These are phyloP conservation scores for Rhinatrema bivittatum DNA, from an alignment of 2,797 vertebrate species.

Conservation along the genomic window DNA sequence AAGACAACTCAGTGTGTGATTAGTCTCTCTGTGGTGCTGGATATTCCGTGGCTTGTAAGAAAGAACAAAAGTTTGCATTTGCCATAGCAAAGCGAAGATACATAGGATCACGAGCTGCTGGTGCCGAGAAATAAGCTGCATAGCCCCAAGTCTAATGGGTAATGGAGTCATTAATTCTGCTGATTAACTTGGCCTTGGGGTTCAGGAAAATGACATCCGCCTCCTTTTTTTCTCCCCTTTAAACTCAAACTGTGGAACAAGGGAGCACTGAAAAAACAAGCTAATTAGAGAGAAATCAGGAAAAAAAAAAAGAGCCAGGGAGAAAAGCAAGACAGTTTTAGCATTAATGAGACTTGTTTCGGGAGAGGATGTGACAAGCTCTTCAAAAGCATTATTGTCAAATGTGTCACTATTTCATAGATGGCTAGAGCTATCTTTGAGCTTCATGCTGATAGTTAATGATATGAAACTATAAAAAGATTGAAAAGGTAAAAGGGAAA, in stretches of 20 bases:
- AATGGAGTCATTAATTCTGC: slow-evolving; percentile 98
- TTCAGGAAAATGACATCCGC: slow-evolving; percentile 86
- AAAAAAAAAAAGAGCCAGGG: slow-evolving; percentile 63
- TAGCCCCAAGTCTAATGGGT: slow-evolving; percentile 75
- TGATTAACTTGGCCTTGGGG: slow-evolving; percentile 98
- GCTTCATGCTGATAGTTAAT: slow-evolving; percentile 79
- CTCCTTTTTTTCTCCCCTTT: slow-evolving; percentile 39
- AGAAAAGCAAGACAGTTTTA: slow-evolving; percentile 73
- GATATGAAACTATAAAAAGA: slow-evolving; percentile 79
- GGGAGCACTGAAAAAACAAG: slow-evolving; percentile 68
- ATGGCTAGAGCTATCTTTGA: slow-evolving; percentile 74
- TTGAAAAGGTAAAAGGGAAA: slow-evolving; percentile 71
- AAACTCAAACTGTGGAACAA: slow-evolving; percentile 69
- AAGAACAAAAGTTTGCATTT: slow-evolving; percentile 39
- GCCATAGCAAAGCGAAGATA: slow-evolving; percentile 31
- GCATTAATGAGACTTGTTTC: slow-evolving; percentile 96
- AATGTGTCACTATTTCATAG: slow-evolving; percentile 73
- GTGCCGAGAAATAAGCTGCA: slow-evolving; percentile 55
- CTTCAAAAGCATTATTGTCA: slow-evolving; percentile 84
- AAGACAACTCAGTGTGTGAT: fast-evolving
- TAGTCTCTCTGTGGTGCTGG: background rate
- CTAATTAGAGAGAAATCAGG: slow-evolving; percentile 83
- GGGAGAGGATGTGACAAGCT: slow-evolving; percentile 84
- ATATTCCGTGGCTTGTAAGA: slow-evolving; percentile 1
- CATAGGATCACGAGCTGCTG: slow-evolving; percentile 28